These are phyloP conservation scores for Drosophila virilis DNA, from an alignment of 1,140 invertebrate genomes.

Conservation along the genomic window DNA sequence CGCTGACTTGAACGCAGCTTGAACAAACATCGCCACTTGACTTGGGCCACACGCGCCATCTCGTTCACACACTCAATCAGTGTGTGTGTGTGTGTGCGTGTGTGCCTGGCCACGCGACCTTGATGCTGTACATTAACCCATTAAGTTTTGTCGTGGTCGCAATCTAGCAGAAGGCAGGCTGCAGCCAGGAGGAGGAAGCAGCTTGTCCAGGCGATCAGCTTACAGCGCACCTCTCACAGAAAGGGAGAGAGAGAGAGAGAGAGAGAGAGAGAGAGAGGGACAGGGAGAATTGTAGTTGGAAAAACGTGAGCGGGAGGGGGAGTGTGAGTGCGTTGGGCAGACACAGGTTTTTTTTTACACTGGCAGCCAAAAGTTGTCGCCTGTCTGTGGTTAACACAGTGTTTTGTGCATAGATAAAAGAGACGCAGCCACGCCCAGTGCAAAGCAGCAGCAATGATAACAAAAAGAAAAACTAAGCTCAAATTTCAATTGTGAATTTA, in stretches of 20 bases:
- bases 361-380: conserved; percentile 34
- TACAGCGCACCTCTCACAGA: conserved; percentile 15
- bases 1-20: conserved; percentile 48
- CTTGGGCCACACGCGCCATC: conserved; percentile 14
- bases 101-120: conserved; percentile 67
- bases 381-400: background rate
- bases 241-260: background rate
- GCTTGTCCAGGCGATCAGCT: conserved; percentile 53
- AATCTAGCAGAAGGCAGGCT: conserved; percentile 22
- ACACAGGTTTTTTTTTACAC: conserved; percentile 33
- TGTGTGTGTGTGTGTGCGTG: conserved; percentile 15
- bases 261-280: background rate
- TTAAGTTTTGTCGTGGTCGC: conserved; percentile 61
- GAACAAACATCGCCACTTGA: conserved; percentile 46
- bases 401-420: background rate
- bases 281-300: background rate
- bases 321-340: background rate
- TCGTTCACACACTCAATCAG: conserved; percentile 10
- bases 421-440: conserved; percentile 10
- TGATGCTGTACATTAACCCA: conserved; percentile 81
- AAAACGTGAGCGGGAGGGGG: background rate
- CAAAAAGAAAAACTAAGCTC: background rate
- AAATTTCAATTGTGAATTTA: conserved; percentile 23
- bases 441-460: conserved; percentile 1
- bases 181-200: conserved; percentile 9